Conservation (phyloP, 2,113 vertebrate genomes). For the Alethe castanea region DNA sequence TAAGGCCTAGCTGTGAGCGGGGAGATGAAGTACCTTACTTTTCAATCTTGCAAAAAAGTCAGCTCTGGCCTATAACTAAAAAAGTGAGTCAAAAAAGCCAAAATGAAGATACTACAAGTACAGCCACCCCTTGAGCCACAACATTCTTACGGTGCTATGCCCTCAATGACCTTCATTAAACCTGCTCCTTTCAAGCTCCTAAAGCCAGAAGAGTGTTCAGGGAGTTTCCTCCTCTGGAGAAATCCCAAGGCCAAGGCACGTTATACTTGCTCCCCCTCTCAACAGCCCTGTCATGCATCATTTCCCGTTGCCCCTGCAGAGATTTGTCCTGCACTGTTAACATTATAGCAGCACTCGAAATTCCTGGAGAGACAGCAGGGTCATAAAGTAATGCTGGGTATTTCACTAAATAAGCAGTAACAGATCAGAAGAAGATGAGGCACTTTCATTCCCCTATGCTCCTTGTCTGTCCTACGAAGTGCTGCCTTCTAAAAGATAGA, state of each 20-base stretch:
- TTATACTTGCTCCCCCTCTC: not conserved
- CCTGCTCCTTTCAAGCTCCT: not conserved
- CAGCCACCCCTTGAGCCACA: rapidly evolving
- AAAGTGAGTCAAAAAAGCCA: not conserved
- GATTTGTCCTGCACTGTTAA: not conserved
- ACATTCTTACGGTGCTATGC: not conserved
- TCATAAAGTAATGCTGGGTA: not conserved
- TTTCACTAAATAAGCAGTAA: not conserved
- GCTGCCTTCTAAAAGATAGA: not conserved
- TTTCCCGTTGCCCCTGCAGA: not conserved
- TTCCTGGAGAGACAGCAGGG: not conserved
- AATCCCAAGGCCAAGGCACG: not conserved
- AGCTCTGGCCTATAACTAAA: not conserved
- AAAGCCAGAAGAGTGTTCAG: not conserved
- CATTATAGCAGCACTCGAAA: not conserved
- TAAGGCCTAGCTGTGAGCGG: not conserved
- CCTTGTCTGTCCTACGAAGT: not conserved
- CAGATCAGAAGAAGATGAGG: not conserved
- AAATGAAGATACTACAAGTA: not conserved
- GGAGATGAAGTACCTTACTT: not conserved
- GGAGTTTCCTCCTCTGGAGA: not conserved
- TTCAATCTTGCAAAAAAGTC: not conserved
- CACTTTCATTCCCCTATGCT: not conserved
- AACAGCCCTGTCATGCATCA: not conserved
- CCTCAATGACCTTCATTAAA: not conserved